Evolutionary conservation across 35 echinoderm and acorn worm species (phyloP).

Genomic region (Acanthaster planci): DNA sequence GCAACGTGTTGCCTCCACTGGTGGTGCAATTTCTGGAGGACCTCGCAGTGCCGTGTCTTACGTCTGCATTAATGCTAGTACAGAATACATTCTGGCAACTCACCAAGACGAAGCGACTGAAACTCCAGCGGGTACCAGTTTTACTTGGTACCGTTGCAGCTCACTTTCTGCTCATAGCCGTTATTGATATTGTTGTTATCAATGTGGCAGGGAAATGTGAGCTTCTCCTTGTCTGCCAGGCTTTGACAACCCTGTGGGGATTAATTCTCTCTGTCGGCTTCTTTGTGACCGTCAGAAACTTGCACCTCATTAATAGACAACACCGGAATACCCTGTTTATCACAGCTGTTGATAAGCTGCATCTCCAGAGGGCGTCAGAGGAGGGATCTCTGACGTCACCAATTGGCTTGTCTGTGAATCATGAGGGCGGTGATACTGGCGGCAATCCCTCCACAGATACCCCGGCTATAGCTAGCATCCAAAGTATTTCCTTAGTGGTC

Average conservation of each 20-base stretch:
- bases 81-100: slow-evolving; percentile 28
- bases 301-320: neutral
- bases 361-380: too few relatives aligned
- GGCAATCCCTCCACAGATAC: too few relatives aligned
- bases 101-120: neutral
- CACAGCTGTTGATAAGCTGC: too few relatives aligned
- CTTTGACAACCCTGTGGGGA: slow-evolving; percentile 14
- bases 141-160: neutral
- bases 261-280: slow-evolving; percentile 11
- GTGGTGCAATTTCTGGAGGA: slow-evolving; percentile 20
- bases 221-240: slow-evolving; percentile 20
- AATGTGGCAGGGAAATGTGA: neutral
- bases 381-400: too few relatives aligned
- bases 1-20: neutral
- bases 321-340: neutral
- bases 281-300: neutral
- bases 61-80: slow-evolving; percentile 34
- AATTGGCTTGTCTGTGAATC: too few relatives aligned
- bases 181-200: slow-evolving; percentile 16
- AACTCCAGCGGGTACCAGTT: neutral
- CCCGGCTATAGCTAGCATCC: too few relatives aligned
- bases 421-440: too few relatives aligned
- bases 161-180: slow-evolving; percentile 17
- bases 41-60: slow-evolving; percentile 34
- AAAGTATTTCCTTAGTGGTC: too few relatives aligned